Evolutionary conservation across 1,140 invertebrate genomes (phyloP).

Genomic region (Diorhabda carinulata): DNA sequence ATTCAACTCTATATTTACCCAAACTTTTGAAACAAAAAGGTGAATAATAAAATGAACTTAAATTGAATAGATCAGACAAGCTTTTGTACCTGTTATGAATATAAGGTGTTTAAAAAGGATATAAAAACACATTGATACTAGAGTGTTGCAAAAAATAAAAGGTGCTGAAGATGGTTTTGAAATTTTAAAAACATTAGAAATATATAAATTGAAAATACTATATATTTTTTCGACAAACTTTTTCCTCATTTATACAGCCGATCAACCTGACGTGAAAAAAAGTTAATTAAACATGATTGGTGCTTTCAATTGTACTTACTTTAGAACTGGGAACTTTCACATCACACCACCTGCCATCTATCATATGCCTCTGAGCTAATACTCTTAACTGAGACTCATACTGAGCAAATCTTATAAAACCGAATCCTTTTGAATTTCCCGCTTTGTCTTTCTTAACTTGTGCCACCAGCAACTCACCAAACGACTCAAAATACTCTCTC

Average conservation of each 20-base stretch:
- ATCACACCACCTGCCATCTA: conserved; percentile 95
- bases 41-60: too few species aligned
- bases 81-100: too few species aligned
- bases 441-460: conserved; percentile 94
- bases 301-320: conserved; percentile 50
- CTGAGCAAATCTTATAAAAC: conserved; percentile 91
- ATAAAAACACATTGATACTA: too few species aligned
- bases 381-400: conserved; percentile 86
- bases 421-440: conserved; percentile 95
- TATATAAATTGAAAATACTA: neutral
- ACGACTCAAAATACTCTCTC: conserved; percentile 91
- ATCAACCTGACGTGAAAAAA: neutral
- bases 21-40: too few species aligned
- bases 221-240: neutral
- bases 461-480: conserved; percentile 93
- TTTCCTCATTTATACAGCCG: neutral
- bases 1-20: too few species aligned
- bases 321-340: conserved; percentile 90
- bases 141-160: neutral
- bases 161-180: neutral
- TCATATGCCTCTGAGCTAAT: conserved; percentile 84
- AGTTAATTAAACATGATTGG: neutral
- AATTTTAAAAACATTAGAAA: neutral
- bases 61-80: too few species aligned
- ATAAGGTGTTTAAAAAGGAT: too few species aligned